Base-by-base conservation (phyloP, 2,113 vertebrate genomes). In the Onychostruthus taczanowskii region DNA sequence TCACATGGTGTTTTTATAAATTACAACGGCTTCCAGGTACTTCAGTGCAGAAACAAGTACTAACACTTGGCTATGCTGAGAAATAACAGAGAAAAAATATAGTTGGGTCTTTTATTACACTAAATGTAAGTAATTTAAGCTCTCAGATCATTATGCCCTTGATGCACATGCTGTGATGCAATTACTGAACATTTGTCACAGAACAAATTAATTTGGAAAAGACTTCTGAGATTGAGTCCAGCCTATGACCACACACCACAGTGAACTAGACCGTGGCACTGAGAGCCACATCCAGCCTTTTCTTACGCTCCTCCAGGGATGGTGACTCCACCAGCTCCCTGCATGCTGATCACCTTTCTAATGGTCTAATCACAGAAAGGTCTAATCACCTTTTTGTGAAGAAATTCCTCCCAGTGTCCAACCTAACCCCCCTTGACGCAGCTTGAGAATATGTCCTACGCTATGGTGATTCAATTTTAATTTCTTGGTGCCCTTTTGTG, bases 181-280 rank as follows among this genome's bases (percentile, higher is more conserved):
- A 89, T 73, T 61, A 28, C 7, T 41, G 22, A 84, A 52, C 11
- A 41, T 53, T 50, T 59, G 44, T 44, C 37, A 66, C 27, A 27
- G 43, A 56, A 58, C 44, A 8, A 28, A 59, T 44, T 43, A 44
- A 35, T 31, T 56, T 58, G 50, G 86, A 50, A 58, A 43, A 64
- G 26, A 10, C 22, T 35, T 66, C 16, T 81, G 68, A 81, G 37
- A 5, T 4, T 0, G 2, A 11, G n/a, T 23, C 28, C n/a, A 63
- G 0, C 3, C n/a, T 70, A 0, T 55, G 41, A 49, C 7, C 50
- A 31, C 49, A 46, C 39, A n/a, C 6, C 55, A 31, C 43, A 19
- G 35, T 43, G 7, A 72, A 2, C 24, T 3, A 31, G 23, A 16
- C 19, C 0, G 0, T 63, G 56, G 30, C 1, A 10, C 30, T 41